Conservation (phyloP, 2,888 invertebrate genomes). For the Trisateles emortualis region DNA sequence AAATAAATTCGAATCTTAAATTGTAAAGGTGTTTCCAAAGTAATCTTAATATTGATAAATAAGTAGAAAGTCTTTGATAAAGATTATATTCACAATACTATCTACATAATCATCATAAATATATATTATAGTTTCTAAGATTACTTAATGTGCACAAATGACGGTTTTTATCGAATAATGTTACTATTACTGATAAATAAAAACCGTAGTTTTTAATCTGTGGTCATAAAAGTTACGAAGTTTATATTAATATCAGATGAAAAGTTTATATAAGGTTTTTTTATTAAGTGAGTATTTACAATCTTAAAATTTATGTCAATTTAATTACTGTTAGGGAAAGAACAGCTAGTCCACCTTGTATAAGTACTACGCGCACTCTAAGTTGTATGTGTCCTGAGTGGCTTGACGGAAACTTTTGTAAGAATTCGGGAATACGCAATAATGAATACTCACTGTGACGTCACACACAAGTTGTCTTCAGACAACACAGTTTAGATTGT, state of each 20-base stretch:
- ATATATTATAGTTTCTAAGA: constrained; percentile 31
- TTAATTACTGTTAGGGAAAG: background rate
- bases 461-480: too few relatives aligned
- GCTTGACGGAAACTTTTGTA: too few relatives aligned
- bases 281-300: constrained; percentile 16
- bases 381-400: too few relatives aligned
- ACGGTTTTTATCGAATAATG: constrained; percentile 36
- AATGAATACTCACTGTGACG: too few relatives aligned
- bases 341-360: too few relatives aligned
- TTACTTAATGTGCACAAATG: constrained; percentile 41
- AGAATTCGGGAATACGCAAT: too few relatives aligned
- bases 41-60: constrained; percentile 26
- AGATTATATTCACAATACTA: constrained; percentile 20
- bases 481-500: too few relatives aligned
- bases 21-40: constrained; percentile 3
- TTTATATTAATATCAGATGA: constrained; percentile 26
- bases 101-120: constrained; percentile 31
- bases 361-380: too few relatives aligned
- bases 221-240: constrained; percentile 31
- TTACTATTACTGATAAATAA: constrained; percentile 32
- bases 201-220: constrained; percentile 34
- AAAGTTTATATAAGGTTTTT: constrained; percentile 8
- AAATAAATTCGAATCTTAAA: background rate
- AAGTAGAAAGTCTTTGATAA: constrained; percentile 35
- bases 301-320: constrained; percentile 27